Conservation (phyloP, 1,140 invertebrate genomes). For the Macrotrachela quadricornifera region DNA sequence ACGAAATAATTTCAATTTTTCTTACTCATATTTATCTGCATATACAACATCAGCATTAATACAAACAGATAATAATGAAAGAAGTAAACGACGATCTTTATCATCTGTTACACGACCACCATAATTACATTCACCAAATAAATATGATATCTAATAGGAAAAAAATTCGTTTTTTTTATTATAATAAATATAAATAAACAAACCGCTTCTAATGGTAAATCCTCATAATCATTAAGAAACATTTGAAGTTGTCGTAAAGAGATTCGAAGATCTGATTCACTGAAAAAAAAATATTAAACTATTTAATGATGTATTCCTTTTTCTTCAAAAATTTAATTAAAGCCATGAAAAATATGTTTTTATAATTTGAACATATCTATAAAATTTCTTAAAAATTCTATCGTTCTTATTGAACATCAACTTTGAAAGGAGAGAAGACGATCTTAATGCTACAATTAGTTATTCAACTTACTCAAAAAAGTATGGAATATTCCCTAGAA, state of each 20-base stretch:
- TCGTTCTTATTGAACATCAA: no score
- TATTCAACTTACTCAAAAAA: no score
- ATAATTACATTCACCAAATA: slow-evolving; percentile 38
- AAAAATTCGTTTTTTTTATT: no score
- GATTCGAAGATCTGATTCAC: slow-evolving; percentile 75
- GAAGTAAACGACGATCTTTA: slow-evolving; percentile 37
- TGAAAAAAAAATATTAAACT: slow-evolving; percentile 43
- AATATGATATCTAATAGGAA: slow-evolving; percentile 51
- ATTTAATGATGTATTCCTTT: no score
- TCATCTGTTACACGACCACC: slow-evolving; percentile 9
- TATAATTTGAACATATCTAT: no score
- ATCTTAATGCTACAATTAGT: no score
- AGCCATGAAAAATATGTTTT: no score
- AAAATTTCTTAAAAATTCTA: no score
- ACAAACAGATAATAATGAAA: slow-evolving; percentile 51
- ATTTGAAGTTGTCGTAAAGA: slow-evolving; percentile 54
- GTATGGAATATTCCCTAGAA: slow-evolving; percentile 60
- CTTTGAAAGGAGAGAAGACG: no score
- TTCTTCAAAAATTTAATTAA: no score
- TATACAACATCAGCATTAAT: slow-evolving; percentile 32
- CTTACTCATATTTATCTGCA: slow-evolving; percentile 17
- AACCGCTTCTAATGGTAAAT: not conserved
- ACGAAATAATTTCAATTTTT: no score
- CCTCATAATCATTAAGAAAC: slow-evolving; percentile 33
- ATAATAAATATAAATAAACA: not conserved